Evolutionary conservation across 1,140 invertebrate species (phyloP).

Genomic region (Campoletis sonorensis): DNA sequence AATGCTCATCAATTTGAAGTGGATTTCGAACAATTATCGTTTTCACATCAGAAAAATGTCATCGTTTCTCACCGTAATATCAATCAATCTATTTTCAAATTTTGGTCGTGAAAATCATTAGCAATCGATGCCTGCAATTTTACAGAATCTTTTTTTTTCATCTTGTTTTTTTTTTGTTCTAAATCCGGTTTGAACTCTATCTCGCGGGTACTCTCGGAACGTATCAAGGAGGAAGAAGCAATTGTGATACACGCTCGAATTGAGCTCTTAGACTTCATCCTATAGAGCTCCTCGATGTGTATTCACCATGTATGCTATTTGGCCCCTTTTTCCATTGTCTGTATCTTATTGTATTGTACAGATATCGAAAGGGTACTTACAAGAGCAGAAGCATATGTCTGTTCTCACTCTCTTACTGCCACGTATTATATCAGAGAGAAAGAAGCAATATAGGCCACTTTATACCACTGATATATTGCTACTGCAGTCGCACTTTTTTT

Average conservation of each 20-base stretch:
- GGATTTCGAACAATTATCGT: no score
- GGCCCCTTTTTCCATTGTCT: background rate
- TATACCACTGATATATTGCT: constrained; percentile 4
- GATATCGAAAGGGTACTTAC: constrained; percentile 37
- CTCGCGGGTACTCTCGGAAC: background rate
- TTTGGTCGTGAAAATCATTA: background rate
- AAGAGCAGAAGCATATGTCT: constrained; percentile 13
- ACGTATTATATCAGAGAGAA: background rate
- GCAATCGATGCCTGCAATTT: constrained; percentile 8
- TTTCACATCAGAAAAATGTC: no score
- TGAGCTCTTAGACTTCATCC: background rate
- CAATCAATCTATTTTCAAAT: background rate
- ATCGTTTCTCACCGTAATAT: background rate
- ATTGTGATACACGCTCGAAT: constrained; percentile 7
- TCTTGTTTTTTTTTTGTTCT: background rate
- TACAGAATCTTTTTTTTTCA: background rate
- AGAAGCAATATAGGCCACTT: constrained; percentile 15
- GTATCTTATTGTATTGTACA: constrained; percentile 18
- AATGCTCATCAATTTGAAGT: background rate
- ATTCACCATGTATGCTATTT: constrained; percentile 13
- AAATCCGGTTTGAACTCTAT: background rate
- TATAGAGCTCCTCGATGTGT: background rate
- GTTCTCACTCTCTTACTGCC: constrained; percentile 35
- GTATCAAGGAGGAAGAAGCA: background rate
- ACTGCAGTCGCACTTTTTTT: background rate